Percentiles rank a stretch among this genome's conserved stretches.
phyloP scores from a whole-genome alignment of 2,113 vertebrate species.

The Microcebus griseorufus region DNA sequence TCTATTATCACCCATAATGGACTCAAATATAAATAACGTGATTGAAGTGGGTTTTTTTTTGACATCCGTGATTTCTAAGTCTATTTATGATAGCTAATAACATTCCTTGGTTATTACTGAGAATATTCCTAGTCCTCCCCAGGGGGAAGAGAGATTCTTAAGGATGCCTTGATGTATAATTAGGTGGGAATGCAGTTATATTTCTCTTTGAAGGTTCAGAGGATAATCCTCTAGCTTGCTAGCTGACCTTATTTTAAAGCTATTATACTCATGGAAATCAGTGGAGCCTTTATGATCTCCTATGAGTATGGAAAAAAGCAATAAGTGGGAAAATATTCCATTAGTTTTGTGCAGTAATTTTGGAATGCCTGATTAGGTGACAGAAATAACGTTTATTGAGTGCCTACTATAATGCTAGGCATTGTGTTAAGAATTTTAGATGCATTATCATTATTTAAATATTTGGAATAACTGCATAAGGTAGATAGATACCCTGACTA shows the following conservation, averaged over 20 bases:
- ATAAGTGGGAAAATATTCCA: not conserved
- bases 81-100: slow-evolving; percentile 61
- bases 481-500: not conserved
- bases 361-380: not conserved
- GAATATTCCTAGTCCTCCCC: slow-evolving; percentile 57
- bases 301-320: not conserved
- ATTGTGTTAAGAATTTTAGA: slow-evolving; percentile 13
- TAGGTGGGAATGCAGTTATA: slow-evolving; percentile 76
- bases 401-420: not conserved
- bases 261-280: slow-evolving; percentile 74
- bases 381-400: not conserved
- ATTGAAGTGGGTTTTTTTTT: slow-evolving; percentile 67
- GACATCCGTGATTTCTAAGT: slow-evolving; percentile 59
- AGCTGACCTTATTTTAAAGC: slow-evolving; percentile 79
- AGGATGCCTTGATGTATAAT: slow-evolving; percentile 84
- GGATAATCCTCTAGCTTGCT: slow-evolving; percentile 77
- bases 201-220: slow-evolving; percentile 81
- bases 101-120: slow-evolving; percentile 75
- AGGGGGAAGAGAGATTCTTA: slow-evolving; percentile 73
- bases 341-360: not conserved
- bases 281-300: not conserved
- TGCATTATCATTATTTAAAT: not conserved
- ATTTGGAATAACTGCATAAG: not conserved
- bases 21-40: slow-evolving; percentile 40
- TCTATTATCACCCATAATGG: slow-evolving; percentile 55